Percentiles rank a stretch among this genome's conserved stretches.
Conservation (phyloP, 2,888 invertebrate species). For the Alcis repandata region DNA sequence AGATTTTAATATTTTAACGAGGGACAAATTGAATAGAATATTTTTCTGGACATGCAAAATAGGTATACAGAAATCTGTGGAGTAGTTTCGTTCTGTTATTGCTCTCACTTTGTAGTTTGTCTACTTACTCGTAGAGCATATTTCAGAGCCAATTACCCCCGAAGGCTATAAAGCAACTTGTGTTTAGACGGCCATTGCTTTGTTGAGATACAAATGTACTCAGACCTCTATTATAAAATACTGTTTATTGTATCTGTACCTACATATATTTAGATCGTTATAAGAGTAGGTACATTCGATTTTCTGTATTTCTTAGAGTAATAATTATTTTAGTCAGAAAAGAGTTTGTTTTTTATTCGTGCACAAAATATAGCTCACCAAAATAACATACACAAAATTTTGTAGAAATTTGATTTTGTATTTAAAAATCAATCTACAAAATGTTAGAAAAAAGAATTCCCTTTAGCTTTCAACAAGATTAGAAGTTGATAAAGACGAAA, state of each 20-base stretch:
- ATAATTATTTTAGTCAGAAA: background rate
- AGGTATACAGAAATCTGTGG: slow-evolving; percentile 26
- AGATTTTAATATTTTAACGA: too few relatives aligned
- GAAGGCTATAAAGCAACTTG: slow-evolving; percentile 27
- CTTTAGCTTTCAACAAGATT: slow-evolving; percentile 23
- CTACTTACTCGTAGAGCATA: slow-evolving; percentile 42
- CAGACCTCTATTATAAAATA: background rate
- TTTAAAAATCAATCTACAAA: slow-evolving; percentile 6
- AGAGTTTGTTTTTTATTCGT: background rate
- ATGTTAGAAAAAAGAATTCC: slow-evolving; percentile 4
- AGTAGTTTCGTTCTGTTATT: slow-evolving; percentile 38
- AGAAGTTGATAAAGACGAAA: slow-evolving; percentile 17
- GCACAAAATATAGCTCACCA: background rate
- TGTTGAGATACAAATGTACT: background rate
- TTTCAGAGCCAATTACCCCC: slow-evolving; percentile 43
- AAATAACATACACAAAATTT: background rate
- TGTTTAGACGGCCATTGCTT: slow-evolving; percentile 19
- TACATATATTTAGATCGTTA: too few relatives aligned
- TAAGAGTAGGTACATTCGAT: too few relatives aligned
- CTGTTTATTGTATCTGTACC: too few relatives aligned
- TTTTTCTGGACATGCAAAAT: slow-evolving; percentile 13
- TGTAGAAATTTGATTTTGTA: too few relatives aligned
- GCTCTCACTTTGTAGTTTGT: slow-evolving; percentile 47
- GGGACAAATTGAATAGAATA: background rate
- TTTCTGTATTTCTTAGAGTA: too few relatives aligned